Evolutionary conservation across 2,888 invertebrate species (phyloP).

Genomic region (Lasioglossum malachurum): DNA sequence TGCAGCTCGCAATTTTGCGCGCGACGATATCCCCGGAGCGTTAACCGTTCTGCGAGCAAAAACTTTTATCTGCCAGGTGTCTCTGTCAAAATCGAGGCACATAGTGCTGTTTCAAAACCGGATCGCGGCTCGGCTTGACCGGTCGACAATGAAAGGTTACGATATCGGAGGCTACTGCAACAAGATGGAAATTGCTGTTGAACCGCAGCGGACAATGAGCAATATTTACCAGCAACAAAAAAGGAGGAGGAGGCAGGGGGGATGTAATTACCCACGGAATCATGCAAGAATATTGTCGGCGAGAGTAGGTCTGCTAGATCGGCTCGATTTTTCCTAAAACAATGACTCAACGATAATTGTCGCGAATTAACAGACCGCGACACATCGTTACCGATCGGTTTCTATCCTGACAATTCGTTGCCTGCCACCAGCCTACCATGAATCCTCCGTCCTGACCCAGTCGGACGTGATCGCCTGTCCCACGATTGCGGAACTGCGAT

Average conservation of each 20-base stretch:
- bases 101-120: conserved; percentile 26
- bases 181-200: conserved; percentile 24
- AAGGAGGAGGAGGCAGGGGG: background rate
- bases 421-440: conserved; percentile 4
- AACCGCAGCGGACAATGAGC: conserved; percentile 9
- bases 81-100: conserved; percentile 65
- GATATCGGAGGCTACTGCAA: conserved; percentile 13
- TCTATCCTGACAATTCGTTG: conserved; percentile 9
- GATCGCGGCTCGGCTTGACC: conserved; percentile 30
- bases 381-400: conserved; percentile 60
- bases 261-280: background rate
- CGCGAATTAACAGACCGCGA: conserved; percentile 69
- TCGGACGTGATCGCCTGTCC: conserved; percentile 30
- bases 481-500: conserved; percentile 1
- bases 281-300: conserved; percentile 32
- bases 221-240: background rate
- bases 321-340: conserved; percentile 58
- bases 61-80: conserved; percentile 62
- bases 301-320: conserved; percentile 40
- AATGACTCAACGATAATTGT: conserved; percentile 70
- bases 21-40: conserved; percentile 51
- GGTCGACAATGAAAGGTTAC: conserved; percentile 40
- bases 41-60: background rate
- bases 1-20: conserved; percentile 55
- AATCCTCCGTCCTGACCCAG: conserved; percentile 39